Evolutionary conservation across 2,113 vertebrate genomes (phyloP), one percentile per base, ranked within the genome.

Genomic region (Phyllostomus discolor): DNA sequence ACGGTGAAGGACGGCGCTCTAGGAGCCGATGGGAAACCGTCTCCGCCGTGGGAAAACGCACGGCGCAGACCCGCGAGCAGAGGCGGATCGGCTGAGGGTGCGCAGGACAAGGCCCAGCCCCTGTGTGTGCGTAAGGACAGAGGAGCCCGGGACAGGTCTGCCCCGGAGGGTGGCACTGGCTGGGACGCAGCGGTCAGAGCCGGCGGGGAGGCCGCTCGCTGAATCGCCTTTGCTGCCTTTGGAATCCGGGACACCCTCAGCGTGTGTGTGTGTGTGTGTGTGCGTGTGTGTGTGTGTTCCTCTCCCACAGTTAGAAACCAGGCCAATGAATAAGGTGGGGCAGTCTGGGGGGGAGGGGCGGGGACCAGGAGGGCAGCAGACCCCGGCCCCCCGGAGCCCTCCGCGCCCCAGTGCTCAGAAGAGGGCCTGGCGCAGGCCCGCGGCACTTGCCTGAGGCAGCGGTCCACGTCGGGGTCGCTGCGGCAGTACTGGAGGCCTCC

Each of bases 391-490:
- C 19, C 0, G 38, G 22, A 7, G 2, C 12, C 78, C 57, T 28
- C 9, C 14, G 1, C 7, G 24, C 0, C 59, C 35, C 7, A 0
- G 3, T 10, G 70, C 17, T 11, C 28, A 41, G 69, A 33, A 17
- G 8, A 22, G 5, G 52, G 43, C 43, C 50, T 6, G 69, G 62
- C 43, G 5, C 38, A 31, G 35, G 5, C 43, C 62, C 12, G 2
- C 0, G 4, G 3, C 35, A 92, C 98, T 98, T 80, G 97, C 99
- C 99, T 99, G 52, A 97, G 98, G 93, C 99, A 99, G 7, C 99
- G 98, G 46, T 99, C 99, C 97, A 99, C 99, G 0, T 99, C 97
- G 0, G 99, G 98, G 95, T 99, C 99, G 2, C 98, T 96, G 1
- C 99, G 98, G 97, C 97, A 97, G 79, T 93, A 99, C 97, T 99